Evolutionary conservation across 2,888 invertebrate species (phyloP), one percentile per base, ranked within the genome.

Genomic region (Tenodera sinensis): DNA sequence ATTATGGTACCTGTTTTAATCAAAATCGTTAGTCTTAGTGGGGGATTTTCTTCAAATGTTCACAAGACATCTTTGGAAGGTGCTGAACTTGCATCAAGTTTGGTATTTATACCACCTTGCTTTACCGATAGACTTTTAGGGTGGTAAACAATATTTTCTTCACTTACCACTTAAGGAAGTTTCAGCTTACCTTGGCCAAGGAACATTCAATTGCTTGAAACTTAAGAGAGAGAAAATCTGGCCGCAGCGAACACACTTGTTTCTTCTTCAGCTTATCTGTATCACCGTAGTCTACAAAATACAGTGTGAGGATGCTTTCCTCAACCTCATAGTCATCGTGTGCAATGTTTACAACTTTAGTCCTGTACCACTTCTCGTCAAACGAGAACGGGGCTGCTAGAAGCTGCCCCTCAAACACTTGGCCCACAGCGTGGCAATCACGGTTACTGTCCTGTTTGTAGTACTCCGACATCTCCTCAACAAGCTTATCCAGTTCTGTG

Each of bases 241-340:
- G 96, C 83, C 97, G 95, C 90, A 98, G 93, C 91, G 97, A 96
- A 91, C 95, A 96, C 20, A 98, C 93, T 90, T 97, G 95, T 88
- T 95, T 94, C 4, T 95, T 94, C 0, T 95, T 93, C 6, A 97
- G 94, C 92, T 95, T 95, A 91, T 97, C 96, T 90, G 95, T 95
- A 93, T 98, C 98, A 0, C 98, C 98, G 93, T 97, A 98, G 94
- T 98, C 98, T 88, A 98, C 95, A 93, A 96, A 98, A 93, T 97
- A 97, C 47, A 98, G 94, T 91, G 96, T 95, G 0, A 96, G 96
- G 27, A 95, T 94, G 92, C 94, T 94, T 90, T 96, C 95, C 28
- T 95, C 94, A 0, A 94, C 93, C 91, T 95, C 95, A 91, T 95
- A 95, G 92, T 96, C 95, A 92, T 96, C 95, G 86, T 95, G 94